phyloP scores from a whole-genome alignment of 2,888 invertebrate species.

The Minunthozetes semirufus region DNA sequence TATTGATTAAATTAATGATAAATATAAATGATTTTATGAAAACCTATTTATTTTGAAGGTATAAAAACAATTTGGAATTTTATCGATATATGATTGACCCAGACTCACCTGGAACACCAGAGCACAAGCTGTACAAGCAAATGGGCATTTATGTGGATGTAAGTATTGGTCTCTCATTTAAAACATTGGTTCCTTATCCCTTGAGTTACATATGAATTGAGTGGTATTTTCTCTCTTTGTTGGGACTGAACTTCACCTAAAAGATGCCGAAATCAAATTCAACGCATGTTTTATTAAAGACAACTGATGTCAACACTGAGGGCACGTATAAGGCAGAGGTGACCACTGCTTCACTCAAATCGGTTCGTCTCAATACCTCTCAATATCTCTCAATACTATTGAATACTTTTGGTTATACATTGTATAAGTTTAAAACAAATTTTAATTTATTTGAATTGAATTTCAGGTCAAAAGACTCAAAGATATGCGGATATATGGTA shows the following conservation, averaged over 20 bases:
- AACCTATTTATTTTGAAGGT: neutral
- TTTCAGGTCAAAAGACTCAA: constrained; percentile 41
- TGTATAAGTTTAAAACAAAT: constrained; percentile 35
- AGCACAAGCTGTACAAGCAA: constrained; percentile 31
- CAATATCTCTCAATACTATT: no score
- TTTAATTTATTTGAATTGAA: constrained; percentile 40
- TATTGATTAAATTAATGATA: neutral
- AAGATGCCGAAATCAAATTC: constrained; percentile 38
- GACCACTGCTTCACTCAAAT: constrained; percentile 21
- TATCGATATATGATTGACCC: constrained; percentile 26
- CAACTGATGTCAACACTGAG: constrained; percentile 42
- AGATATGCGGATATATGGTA: constrained; percentile 42
- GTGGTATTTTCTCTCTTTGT: neutral
- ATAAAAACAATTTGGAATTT: constrained; percentile 36
- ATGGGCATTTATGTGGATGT: constrained; percentile 36
- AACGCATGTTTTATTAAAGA: constrained; percentile 41
- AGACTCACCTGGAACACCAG: neutral
- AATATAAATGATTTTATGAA: no score
- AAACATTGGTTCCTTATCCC: neutral
- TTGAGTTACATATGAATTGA: neutral
- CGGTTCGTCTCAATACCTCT: neutral
- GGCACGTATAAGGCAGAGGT: constrained; percentile 39
- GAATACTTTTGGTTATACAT: neutral
- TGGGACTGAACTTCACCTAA: neutral
- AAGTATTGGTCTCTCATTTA: neutral